Conservation (phyloP, 2,797 vertebrate species). For the Yasuhikotakia modesta region DNA sequence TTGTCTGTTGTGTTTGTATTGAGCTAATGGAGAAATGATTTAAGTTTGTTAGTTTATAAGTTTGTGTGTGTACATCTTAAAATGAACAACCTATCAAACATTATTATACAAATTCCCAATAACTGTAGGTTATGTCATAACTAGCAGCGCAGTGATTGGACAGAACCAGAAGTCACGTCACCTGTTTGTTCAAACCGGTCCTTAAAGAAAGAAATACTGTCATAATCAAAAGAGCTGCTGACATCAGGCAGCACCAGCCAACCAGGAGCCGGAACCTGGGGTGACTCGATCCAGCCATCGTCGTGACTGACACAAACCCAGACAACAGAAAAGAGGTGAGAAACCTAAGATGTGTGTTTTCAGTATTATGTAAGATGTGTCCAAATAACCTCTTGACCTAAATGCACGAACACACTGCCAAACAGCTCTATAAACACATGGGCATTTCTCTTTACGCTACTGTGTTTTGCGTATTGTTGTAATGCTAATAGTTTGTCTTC, state of each 20-base stretch:
- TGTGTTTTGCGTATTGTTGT: no score
- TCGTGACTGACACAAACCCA: slow-evolving; percentile 54
- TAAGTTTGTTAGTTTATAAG: neutral
- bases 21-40: neutral
- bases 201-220: slow-evolving; percentile 49
- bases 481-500: no score
- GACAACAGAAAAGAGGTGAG: neutral
- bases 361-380: neutral
- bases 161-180: neutral
- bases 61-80: neutral
- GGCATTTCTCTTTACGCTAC: no score
- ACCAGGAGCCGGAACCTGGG: slow-evolving; percentile 67
- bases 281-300: slow-evolving; percentile 52
- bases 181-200: slow-evolving; percentile 41
- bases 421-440: neutral
- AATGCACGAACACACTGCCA: neutral
- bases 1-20: neutral
- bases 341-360: neutral
- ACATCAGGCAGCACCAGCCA: slow-evolving; percentile 72
- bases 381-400: slow-evolving; percentile 1
- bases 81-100: neutral
- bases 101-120: neutral
- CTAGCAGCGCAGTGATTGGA: neutral
- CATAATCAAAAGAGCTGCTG: slow-evolving; percentile 65
- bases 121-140: neutral